A percentile compares a stretch with the other conserved stretches of the same genome.
Evolutionary conservation across 2,797 vertebrate genomes (phyloP).

Genomic region (Morelia viridis): DNA sequence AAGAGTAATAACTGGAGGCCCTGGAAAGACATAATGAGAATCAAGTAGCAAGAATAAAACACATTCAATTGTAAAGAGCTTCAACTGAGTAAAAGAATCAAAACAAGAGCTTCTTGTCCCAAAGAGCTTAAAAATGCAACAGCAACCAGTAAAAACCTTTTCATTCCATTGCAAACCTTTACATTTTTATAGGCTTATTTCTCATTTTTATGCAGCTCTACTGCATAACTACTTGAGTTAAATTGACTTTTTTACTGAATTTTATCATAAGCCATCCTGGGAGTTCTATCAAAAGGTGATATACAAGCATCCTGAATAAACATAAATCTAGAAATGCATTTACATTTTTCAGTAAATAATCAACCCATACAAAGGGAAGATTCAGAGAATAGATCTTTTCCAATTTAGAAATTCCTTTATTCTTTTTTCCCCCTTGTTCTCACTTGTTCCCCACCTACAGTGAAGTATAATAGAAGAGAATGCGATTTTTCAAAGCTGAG

Average conservation of each 20-base stretch:
- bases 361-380: not conserved
- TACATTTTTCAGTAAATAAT: not conserved
- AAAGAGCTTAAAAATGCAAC: constrained; percentile 14
- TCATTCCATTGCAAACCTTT: not conserved
- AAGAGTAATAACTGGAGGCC: constrained; percentile 42
- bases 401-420: not conserved
- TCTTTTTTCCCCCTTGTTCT: not conserved
- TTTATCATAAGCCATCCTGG: not conserved
- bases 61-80: constrained; percentile 44
- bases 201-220: not conserved
- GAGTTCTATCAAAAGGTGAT: not conserved
- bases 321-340: not conserved
- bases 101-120: constrained; percentile 26
- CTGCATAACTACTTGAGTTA: not conserved
- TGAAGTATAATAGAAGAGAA: not conserved
- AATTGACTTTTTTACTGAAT: not conserved
- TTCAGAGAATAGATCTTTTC: not conserved
- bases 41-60: constrained; percentile 49
- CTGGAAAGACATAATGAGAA: constrained; percentile 53
- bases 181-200: constrained; percentile 6
- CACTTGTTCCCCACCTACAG: not conserved
- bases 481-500: not conserved
- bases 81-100: constrained; percentile 43
- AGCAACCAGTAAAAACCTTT: constrained; percentile 17
- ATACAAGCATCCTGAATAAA: not conserved